phyloP scores from a whole-genome alignment of 2,888 invertebrate genomes.

The Tetrapedia diversipes region DNA sequence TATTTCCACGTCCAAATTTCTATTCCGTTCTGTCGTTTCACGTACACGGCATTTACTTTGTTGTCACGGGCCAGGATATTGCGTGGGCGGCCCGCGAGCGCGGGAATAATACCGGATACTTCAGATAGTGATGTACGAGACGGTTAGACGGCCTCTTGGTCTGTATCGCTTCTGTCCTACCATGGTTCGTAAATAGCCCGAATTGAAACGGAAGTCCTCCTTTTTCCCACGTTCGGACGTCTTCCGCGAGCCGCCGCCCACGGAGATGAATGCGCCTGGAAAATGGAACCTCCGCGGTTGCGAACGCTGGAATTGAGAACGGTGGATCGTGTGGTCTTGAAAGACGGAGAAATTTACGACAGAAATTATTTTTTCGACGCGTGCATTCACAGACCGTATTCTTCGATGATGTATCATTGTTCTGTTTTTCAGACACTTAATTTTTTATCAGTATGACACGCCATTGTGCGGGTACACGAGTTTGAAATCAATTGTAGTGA shows the following conservation, averaged over 20 bases:
- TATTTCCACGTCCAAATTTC: slow-evolving; percentile 57
- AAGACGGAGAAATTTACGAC: not conserved
- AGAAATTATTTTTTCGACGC: too few species aligned
- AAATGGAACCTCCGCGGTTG: slow-evolving; percentile 16
- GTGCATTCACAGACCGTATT: too few species aligned
- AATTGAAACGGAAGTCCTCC: slow-evolving; percentile 36
- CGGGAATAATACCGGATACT: slow-evolving; percentile 71
- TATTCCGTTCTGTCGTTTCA: slow-evolving; percentile 51
- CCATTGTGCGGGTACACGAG: too few species aligned
- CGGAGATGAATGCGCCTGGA: slow-evolving; percentile 25
- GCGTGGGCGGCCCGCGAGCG: slow-evolving; percentile 53
- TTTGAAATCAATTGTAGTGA: too few species aligned
- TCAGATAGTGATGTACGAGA: slow-evolving; percentile 70
- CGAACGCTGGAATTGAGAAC: slow-evolving; percentile 10
- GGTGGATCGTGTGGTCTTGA: not conserved
- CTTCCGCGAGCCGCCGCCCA: slow-evolving; percentile 8
- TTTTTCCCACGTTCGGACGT: slow-evolving; percentile 17
- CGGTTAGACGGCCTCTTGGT: slow-evolving; percentile 55
- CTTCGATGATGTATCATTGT: too few species aligned
- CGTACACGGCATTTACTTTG: slow-evolving; percentile 65
- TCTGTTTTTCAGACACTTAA: too few species aligned
- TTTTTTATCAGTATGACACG: too few species aligned
- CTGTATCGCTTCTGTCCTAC: slow-evolving; percentile 62
- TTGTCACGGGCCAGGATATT: slow-evolving; percentile 66
- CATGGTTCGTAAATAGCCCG: slow-evolving; percentile 58